Evolutionary conservation across 2,113 vertebrate species (phyloP).

Genomic region (Syrmaticus mikado): DNA sequence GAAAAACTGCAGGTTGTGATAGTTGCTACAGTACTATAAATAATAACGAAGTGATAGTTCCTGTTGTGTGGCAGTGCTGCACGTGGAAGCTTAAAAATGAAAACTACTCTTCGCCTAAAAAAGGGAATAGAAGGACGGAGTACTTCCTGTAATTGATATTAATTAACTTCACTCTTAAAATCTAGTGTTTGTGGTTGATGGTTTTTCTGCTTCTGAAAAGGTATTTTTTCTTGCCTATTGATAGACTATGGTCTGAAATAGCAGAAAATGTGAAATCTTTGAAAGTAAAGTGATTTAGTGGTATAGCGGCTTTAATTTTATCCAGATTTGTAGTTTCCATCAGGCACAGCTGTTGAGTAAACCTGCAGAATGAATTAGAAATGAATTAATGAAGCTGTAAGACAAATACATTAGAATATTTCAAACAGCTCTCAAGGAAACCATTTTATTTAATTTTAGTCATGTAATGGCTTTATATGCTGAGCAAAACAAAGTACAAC

Average conservation of each 20-base stretch:
- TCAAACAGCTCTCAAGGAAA: slow-evolving; percentile 62
- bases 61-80: background rate
- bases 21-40: slow-evolving; percentile 24
- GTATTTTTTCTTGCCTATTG: background rate
- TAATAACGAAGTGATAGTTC: slow-evolving; percentile 22
- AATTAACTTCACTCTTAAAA: background rate
- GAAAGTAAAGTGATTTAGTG: slow-evolving; percentile 62
- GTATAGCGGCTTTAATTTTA: slow-evolving; percentile 65
- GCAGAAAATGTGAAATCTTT: slow-evolving; percentile 55
- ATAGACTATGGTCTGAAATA: slow-evolving; percentile 8
- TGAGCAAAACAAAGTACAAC: slow-evolving; percentile 61
- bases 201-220: background rate
- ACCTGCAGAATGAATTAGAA: slow-evolving; percentile 74
- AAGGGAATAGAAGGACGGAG: background rate
- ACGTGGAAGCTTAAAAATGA: background rate
- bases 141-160: background rate
- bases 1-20: slow-evolving; percentile 24
- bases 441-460: slow-evolving; percentile 60
- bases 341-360: slow-evolving; percentile 69
- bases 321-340: slow-evolving; percentile 68
- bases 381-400: slow-evolving; percentile 71
- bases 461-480: slow-evolving; percentile 58
- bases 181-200: background rate
- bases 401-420: slow-evolving; percentile 65
- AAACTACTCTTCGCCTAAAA: background rate